These are phyloP conservation scores for Melikaiella ostensackeni DNA, from an alignment of 2,888 invertebrate species.

Conservation along the genomic window DNA sequence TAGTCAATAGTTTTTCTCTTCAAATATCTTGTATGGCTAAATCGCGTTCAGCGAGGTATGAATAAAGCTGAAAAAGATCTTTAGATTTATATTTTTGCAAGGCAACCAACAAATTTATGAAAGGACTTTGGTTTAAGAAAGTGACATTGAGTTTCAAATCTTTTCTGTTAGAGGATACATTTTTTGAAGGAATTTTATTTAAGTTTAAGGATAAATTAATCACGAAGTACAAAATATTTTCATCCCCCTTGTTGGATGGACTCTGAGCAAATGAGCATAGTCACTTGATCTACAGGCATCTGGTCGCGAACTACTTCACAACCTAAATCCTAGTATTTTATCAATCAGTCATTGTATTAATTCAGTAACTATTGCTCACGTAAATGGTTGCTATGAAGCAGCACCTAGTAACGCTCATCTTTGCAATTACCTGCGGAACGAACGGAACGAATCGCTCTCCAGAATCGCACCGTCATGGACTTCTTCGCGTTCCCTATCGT, in stretches of 20 bases:
- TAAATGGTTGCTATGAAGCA: constrained; percentile 15
- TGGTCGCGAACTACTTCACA: background rate
- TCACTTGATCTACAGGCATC: no score
- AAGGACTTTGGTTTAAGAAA: background rate
- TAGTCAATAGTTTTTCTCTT: background rate
- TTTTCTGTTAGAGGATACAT: no score
- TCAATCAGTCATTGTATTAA: constrained; percentile 5
- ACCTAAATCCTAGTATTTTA: background rate
- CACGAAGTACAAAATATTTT: no score
- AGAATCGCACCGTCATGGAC: constrained; percentile 46
- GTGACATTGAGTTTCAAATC: background rate
- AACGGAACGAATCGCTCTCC: constrained; percentile 46
- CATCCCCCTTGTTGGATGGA: no score
- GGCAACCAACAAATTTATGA: background rate
- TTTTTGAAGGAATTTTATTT: no score
- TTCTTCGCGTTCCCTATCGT: constrained; percentile 45
- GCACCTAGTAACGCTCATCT: background rate
- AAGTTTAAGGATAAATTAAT: no score
- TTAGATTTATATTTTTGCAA: background rate
- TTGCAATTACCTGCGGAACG: constrained; percentile 28
- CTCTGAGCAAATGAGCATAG: no score
- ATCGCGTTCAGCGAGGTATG: background rate
- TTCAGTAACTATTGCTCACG: background rate
- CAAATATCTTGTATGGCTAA: background rate
- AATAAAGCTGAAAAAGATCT: background rate